Percentiles rank a stretch among this genome's conserved stretches.
Evolutionary conservation across 2,888 invertebrate species (phyloP).

Genomic region (Drymonia ruficornis): DNA sequence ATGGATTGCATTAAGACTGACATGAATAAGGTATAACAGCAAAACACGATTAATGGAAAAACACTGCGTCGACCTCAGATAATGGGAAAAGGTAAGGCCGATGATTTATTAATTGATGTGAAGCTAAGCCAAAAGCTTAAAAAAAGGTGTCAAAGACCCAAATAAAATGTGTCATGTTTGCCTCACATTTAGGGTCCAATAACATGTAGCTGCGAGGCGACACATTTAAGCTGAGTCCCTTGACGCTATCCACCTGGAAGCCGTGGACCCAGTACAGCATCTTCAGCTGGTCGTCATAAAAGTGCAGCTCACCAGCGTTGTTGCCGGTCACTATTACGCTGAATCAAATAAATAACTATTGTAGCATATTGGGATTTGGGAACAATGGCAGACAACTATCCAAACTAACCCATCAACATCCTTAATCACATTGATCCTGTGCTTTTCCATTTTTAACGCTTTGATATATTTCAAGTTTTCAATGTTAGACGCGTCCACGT

Average conservation of each 20-base stretch:
- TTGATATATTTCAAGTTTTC: slow-evolving; percentile 76
- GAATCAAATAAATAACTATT: slow-evolving; percentile 14
- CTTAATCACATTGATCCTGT: slow-evolving; percentile 74
- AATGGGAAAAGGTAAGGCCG: too few species aligned
- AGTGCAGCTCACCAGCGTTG: slow-evolving; percentile 79
- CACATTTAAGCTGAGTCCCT: slow-evolving; percentile 80
- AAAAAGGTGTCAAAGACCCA: too few species aligned
- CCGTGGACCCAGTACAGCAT: slow-evolving; percentile 84
- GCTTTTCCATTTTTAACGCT: slow-evolving; percentile 70
- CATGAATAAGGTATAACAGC: too few species aligned
- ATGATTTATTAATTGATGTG: too few species aligned
- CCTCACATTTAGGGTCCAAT: slow-evolving; percentile 66
- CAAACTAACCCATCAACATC: slow-evolving; percentile 77
- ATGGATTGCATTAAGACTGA: too few species aligned
- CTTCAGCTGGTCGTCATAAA: slow-evolving; percentile 84
- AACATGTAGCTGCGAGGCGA: slow-evolving; percentile 62
- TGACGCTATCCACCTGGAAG: slow-evolving; percentile 73
- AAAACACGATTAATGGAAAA: too few species aligned
- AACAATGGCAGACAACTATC: too few species aligned
- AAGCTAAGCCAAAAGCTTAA: too few species aligned
- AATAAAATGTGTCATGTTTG: neutral
- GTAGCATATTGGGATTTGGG: too few species aligned
- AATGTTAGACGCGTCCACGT: slow-evolving; percentile 50
- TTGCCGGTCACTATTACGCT: slow-evolving; percentile 85
- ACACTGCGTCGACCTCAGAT: too few species aligned